These are phyloP conservation scores for Typhlomys cinereus DNA, from an alignment of 2,113 vertebrate species.

Conservation along the genomic window DNA sequence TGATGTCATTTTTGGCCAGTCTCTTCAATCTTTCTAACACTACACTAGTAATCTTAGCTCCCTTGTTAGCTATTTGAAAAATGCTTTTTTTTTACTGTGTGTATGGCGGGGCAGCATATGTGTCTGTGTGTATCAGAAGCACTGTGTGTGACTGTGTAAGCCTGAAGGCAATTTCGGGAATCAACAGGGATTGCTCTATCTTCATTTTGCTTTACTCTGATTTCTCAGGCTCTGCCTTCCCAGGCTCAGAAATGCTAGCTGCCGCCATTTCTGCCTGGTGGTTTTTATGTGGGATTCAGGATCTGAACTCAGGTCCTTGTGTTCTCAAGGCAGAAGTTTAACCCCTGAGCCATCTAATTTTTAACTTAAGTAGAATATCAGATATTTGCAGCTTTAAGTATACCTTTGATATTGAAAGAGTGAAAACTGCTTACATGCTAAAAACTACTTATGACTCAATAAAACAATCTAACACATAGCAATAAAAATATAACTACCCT, in stretches of 20 bases:
- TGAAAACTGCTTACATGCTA: slow-evolving; percentile 6
- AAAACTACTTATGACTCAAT: slow-evolving; percentile 25
- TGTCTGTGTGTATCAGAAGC: too few relatives aligned
- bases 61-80: slow-evolving; percentile 35
- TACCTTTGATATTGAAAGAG: not conserved
- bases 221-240: too few relatives aligned
- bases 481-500: not conserved
- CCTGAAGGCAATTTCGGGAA: too few relatives aligned
- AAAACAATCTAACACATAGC: not conserved
- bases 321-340: too few relatives aligned
- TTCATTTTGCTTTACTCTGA: too few relatives aligned
- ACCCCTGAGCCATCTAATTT: not conserved
- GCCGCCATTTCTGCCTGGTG: too few relatives aligned
- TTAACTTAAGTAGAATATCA: slow-evolving; percentile 43
- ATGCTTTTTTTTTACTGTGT: not conserved
- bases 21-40: slow-evolving; percentile 3
- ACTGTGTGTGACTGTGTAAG: too few relatives aligned
- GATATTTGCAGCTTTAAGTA: slow-evolving; percentile 2
- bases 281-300: too few relatives aligned
- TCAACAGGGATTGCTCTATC: too few relatives aligned
- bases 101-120: too few relatives aligned
- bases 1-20: not conserved
- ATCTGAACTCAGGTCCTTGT: too few relatives aligned
- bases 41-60: not conserved
- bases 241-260: too few relatives aligned